phyloP scores from a whole-genome alignment of 2,797 vertebrate species.

The Lepus townsendii region DNA sequence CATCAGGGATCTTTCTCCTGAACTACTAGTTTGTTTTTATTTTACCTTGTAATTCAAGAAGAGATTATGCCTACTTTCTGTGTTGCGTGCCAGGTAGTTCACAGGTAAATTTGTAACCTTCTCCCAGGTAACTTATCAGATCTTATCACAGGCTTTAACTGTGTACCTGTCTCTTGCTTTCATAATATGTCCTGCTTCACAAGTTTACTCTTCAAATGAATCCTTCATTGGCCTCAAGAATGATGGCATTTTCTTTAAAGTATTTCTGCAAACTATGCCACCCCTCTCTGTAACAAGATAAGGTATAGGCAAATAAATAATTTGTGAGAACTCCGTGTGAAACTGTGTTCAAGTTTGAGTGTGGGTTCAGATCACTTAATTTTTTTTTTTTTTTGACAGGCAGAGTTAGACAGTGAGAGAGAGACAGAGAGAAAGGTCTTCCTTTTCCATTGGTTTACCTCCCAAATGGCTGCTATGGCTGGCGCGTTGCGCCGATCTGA shows the following conservation, averaged over 20 bases:
- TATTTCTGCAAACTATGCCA: neutral
- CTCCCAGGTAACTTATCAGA: neutral
- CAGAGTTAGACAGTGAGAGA: no score
- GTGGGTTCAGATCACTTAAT: neutral
- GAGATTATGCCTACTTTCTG: neutral
- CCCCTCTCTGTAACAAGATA: neutral
- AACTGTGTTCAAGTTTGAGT: neutral
- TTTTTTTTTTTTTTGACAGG: no score
- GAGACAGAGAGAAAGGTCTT: no score
- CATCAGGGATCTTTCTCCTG: neutral
- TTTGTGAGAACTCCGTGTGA: neutral
- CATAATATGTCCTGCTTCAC: neutral
- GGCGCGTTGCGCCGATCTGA: no score
- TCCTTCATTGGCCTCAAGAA: constrained; percentile 4
- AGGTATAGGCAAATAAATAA: neutral
- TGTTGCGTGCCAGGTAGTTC: neutral
- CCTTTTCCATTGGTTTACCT: no score
- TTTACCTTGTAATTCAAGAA: neutral
- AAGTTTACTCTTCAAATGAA: neutral
- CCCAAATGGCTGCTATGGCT: no score
- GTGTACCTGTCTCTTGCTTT: neutral
- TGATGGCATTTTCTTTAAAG: neutral
- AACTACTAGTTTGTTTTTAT: constrained; percentile 37
- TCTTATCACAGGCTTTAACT: neutral
- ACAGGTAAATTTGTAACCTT: constrained; percentile 11